These are phyloP conservation scores for Eilema sororculum DNA, from an alignment of 2,888 invertebrate species.

Conservation along the genomic window DNA sequence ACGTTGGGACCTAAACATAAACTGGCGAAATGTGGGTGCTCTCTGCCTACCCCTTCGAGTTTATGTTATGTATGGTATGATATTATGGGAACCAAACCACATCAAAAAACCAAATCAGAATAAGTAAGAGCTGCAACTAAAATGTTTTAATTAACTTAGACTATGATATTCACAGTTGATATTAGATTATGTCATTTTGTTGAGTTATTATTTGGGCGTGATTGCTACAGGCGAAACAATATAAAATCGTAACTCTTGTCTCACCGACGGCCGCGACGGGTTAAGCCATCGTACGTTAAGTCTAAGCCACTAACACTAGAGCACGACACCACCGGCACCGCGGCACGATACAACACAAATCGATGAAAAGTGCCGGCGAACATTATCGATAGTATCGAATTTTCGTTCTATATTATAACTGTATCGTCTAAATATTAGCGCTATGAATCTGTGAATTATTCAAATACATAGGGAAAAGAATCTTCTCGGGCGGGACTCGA, in stretches of 20 bases:
- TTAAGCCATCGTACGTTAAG: neutral
- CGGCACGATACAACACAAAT: neutral
- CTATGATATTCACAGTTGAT: conserved; percentile 16
- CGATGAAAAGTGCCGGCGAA: neutral
- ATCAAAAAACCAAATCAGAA: too few species aligned
- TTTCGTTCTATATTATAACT: neutral
- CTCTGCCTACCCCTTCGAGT: too few species aligned
- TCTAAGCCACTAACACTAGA: conserved; percentile 1
- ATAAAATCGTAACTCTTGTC: conserved; percentile 8
- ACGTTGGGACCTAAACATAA: too few species aligned
- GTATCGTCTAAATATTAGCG: neutral
- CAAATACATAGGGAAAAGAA: too few species aligned
- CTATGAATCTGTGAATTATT: too few species aligned
- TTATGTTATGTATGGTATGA: too few species aligned
- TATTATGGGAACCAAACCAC: too few species aligned
- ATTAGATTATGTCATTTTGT: conserved; percentile 30
- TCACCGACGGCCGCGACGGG: neutral
- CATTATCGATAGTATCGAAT: neutral
- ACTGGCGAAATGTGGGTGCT: too few species aligned
- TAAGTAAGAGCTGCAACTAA: neutral
- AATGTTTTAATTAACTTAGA: conserved; percentile 52
- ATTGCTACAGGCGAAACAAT: conserved; percentile 38
- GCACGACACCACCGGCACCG: neutral
- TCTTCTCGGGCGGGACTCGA: too few species aligned
- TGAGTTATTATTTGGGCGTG: conserved; percentile 44